Evolutionary conservation across 2,888 invertebrate species (phyloP).

Genomic region (Habrosyne pyritoides): DNA sequence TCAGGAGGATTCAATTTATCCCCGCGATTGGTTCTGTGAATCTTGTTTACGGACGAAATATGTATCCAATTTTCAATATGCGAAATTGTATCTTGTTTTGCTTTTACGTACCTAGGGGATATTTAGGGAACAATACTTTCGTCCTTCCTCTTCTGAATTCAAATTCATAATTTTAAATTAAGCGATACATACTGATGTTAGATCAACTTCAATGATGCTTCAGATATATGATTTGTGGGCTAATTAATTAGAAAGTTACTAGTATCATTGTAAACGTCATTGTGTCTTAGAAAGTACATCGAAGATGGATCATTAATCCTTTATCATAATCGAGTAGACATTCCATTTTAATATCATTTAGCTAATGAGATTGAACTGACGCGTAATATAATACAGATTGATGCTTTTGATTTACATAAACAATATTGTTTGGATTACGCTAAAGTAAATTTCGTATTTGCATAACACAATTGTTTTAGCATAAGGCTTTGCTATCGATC

Average conservation of each 20-base stretch:
- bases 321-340: background rate
- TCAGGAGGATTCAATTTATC: background rate
- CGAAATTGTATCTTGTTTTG: background rate
- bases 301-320: background rate
- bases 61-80: conserved; percentile 1
- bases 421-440: too few relatives aligned
- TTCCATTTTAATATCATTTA: background rate
- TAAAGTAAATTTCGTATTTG: background rate
- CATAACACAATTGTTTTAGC: background rate
- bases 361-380: background rate
- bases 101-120: background rate
- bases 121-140: background rate
- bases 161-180: too few relatives aligned
- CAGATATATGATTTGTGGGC: background rate
- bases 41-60: background rate
- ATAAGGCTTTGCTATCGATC: background rate
- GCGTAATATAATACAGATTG: background rate
- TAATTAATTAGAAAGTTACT: background rate
- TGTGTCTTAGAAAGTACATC: background rate
- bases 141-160: background rate
- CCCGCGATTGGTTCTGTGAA: background rate
- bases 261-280: background rate
- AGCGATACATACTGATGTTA: too few relatives aligned
- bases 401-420: too few relatives aligned
- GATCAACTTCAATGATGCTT: background rate